Evolutionary conservation across 2,797 vertebrate genomes (phyloP), one percentile per base, ranked within the genome.

Genomic region (Scomberomorus guttatus): DNA sequence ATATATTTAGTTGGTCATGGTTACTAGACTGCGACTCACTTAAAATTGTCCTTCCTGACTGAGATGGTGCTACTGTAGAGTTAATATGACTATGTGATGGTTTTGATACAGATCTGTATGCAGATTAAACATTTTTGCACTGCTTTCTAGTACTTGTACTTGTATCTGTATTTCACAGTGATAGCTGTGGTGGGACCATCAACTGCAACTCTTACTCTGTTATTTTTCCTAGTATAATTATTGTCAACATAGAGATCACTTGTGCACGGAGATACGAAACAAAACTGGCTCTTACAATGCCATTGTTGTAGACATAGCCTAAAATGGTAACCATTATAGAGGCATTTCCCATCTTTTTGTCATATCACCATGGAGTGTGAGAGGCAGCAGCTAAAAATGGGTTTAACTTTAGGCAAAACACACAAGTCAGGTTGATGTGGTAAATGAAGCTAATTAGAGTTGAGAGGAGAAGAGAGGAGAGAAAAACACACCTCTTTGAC

Each of bases 401-500:
- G 1, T 64, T 75, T 6, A 56, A 34, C 25, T 68, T 60, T 5
- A 18, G 32, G 34, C 29, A 44, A 63, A 68, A 58, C 48, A 58
- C 15, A 65, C 11, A 27, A 46, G 22, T 29, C 10, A 42, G 15
- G 52, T 61, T 24, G 3, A 3, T n/a, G 52, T 12, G 18, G 22
- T 2, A 65, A 70, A 63, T 10, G 34, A 24, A 29, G 22, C 12
- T 80, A 42, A 80, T 44, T 25, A 25, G 8, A 20, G 20, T 5
- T 24, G 13, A 5, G 2, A 6, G 37, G 37, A 54, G 8, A 75
- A 4, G 39, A 37, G 44, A 70, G 13, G 39, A 57, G 22, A 68
- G 22, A 37, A 27, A 32, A 11, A 79, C 92, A 90, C 84, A 98
- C 98, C 97, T 99, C 98, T 93, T 99, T 99, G 61, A 98, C 97